Evolutionary conservation across 2,888 invertebrate species (phyloP), one percentile per base, ranked within the genome.

Genomic region (Arge pagana): DNA sequence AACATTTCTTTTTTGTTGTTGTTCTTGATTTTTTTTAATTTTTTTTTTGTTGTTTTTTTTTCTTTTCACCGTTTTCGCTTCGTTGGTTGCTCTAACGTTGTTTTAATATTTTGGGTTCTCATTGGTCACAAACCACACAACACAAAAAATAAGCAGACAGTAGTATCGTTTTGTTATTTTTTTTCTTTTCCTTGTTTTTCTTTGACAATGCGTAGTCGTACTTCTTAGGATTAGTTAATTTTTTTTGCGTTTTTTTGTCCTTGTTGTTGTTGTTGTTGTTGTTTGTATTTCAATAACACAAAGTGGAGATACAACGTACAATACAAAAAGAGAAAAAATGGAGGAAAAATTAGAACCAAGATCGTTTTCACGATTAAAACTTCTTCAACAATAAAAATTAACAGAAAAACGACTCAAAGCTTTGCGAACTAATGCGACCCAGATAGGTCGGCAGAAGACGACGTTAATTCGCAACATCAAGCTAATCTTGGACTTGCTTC

Each of bases 231-330:
- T n/a, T 65, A 60, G 54, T 31, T 30, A 23, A 10, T 41, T n/a
- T 19, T 40, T 50, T 16, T 30, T 51, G 26, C 26, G n/a, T 28
- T 37, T 53, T 41, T 49, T 28, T 28, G 5, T 15, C 13, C n/a
- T 40, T 41, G 11, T 33, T 33, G 11, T 33, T 31, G 24, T 42
- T 39, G 16, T 43, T 45, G 11, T 18, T 42, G 37, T 40, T 55
- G 16, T 31, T 18, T 28, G 41, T 48, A 37, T 48, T 40, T 52
- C 21, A 72, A 70, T 72, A 70, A 70, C 21, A 45, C 33, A 23
- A 72, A 71, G 67, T 70, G 68, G 66, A 67, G 70, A 66, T 70
- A 68, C 63, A 64, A 65, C 64, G 66, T 67, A 61, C 66, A n/a
- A 33, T n/a, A n/a, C 13, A 10, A 10, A 11, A 1, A 33, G 13